Conservation (phyloP, 2,888 invertebrate genomes). For the Nomada hirtipes region DNA sequence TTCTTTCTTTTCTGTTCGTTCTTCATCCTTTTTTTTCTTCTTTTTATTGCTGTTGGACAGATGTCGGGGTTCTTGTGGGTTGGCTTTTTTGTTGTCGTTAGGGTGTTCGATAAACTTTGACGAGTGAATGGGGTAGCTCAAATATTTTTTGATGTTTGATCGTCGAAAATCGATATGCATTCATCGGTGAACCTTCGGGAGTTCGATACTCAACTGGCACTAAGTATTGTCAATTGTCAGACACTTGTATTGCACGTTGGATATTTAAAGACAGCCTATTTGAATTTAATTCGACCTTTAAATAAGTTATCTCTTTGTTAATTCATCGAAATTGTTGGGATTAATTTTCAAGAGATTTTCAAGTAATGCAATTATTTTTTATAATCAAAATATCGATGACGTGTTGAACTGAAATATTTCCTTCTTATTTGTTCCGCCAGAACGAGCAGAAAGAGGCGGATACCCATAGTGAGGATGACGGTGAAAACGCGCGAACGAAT, state of each 20-base stretch:
- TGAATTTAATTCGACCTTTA: too few relatives aligned
- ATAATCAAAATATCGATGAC: background rate
- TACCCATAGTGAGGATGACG: conserved; percentile 84
- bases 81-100: conserved; percentile 8
- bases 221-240: too few relatives aligned
- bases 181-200: too few relatives aligned
- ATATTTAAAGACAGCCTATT: too few relatives aligned
- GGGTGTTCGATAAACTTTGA: conserved; percentile 1
- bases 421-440: conserved; percentile 23
- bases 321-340: too few relatives aligned
- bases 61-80: conserved; percentile 3
- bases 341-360: background rate
- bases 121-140: conserved; percentile 15
- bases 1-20: conserved; percentile 1
- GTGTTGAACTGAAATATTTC: background rate
- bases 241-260: too few relatives aligned
- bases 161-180: background rate
- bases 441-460: conserved; percentile 83
- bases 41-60: conserved; percentile 19
- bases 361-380: background rate
- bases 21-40: background rate
- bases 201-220: too few relatives aligned
- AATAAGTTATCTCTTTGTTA: too few relatives aligned
- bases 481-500: conserved; percentile 78
- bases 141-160: background rate